A percentile compares a stretch with the other conserved stretches of the same genome.
These are phyloP conservation scores for Ypsolopha scabrella DNA, from an alignment of 2,888 invertebrate species.

Conservation along the genomic window DNA sequence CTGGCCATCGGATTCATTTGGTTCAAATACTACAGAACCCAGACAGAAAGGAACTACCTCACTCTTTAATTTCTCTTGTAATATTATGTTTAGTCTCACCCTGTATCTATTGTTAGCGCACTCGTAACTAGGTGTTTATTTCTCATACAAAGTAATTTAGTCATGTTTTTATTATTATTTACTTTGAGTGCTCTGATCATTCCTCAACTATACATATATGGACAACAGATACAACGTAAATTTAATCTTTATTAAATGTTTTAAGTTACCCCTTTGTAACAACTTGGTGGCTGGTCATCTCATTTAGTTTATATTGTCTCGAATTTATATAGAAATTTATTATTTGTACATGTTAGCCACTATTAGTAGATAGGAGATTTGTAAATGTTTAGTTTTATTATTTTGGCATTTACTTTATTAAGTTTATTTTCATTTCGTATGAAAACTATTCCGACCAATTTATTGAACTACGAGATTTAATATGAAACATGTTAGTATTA, in stretches of 20 bases:
- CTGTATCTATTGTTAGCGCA: background rate
- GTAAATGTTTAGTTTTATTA: conserved; percentile 10
- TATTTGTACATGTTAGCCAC: too few relatives aligned
- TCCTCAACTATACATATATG: too few relatives aligned
- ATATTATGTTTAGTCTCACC: background rate
- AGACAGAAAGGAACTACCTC: conserved; percentile 88
- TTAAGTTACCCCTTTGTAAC: too few relatives aligned
- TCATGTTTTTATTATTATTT: conserved; percentile 1
- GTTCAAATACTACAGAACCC: conserved; percentile 89
- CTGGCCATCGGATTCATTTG: conserved; percentile 85
- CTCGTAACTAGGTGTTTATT: too few relatives aligned
- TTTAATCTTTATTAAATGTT: too few relatives aligned
- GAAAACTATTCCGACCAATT: background rate
- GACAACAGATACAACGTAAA: too few relatives aligned
- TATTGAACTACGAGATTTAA: conserved; percentile 1
- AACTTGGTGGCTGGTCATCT: too few relatives aligned
- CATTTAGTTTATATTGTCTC: too few relatives aligned
- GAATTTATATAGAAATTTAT: too few relatives aligned
- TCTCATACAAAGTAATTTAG: background rate
- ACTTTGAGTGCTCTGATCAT: conserved; percentile 12
- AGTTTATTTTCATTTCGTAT: background rate
- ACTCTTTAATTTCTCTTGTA: conserved; percentile 76
- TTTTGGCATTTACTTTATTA: conserved; percentile 24
- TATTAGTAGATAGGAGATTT: too few relatives aligned
- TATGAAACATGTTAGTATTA: background rate